Conservation (phyloP, 2,888 invertebrate genomes). For the Venustoraphidia nigricollis region DNA sequence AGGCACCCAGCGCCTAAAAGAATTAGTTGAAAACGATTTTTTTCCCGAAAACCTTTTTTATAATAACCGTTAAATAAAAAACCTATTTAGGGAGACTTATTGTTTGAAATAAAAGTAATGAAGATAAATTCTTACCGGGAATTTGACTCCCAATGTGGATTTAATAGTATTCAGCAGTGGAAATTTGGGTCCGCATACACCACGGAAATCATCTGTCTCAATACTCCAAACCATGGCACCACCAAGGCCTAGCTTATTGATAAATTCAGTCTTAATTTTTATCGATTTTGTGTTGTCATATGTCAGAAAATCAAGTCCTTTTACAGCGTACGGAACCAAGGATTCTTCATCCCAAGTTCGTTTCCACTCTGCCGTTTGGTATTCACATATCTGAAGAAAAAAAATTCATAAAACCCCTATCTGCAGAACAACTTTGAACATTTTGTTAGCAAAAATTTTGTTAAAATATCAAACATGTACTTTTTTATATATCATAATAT, state of each 20-base stretch:
- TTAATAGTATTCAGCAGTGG: constrained; percentile 43
- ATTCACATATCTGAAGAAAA: too few species aligned
- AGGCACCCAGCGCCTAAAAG: too few species aligned
- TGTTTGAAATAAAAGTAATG: not conserved
- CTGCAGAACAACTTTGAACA: too few species aligned
- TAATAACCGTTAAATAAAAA: too few species aligned
- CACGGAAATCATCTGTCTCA: constrained; percentile 59
- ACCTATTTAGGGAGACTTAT: too few species aligned
- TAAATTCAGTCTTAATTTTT: constrained; percentile 21
- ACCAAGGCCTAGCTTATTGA: constrained; percentile 20
- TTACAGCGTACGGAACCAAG: constrained; percentile 27
- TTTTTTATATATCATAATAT: too few species aligned
- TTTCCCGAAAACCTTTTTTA: too few species aligned
- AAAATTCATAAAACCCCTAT: too few species aligned
- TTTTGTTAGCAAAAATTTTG: too few species aligned
- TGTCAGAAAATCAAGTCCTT: constrained; percentile 25
- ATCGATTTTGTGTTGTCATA: constrained; percentile 26
- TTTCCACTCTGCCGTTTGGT: too few species aligned
- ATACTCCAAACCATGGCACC: constrained; percentile 65
- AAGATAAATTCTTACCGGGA: constrained; percentile 2
- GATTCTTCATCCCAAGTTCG: constrained; percentile 19
- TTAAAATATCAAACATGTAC: too few species aligned
- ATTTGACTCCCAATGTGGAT: constrained; percentile 13
- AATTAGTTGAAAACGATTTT: too few species aligned
- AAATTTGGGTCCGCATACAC: constrained; percentile 36